phyloP scores from a whole-genome alignment of 2,888 invertebrate genomes.

The Leptinotarsa juncta region DNA sequence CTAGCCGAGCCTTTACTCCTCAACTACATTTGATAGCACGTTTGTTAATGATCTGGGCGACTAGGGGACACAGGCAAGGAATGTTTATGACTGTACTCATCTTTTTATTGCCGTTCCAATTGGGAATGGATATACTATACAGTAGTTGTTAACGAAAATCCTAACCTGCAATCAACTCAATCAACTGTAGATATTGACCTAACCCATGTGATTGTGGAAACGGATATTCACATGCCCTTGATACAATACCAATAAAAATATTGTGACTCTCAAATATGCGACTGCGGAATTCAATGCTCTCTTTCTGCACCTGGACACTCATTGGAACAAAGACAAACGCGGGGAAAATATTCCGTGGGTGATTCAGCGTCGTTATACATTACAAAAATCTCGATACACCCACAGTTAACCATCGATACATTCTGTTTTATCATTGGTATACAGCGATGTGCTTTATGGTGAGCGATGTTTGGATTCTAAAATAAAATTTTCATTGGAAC shows the following conservation, averaged over 20 bases:
- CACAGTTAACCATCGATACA: conserved; percentile 5
- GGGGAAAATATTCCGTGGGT: neutral
- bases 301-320: conserved; percentile 15
- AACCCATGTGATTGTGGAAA: neutral
- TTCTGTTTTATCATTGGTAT: conserved; percentile 4
- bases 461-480: no score
- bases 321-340: conserved; percentile 8
- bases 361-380: conserved; percentile 12
- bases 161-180: no score
- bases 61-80: no score
- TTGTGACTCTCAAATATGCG: neutral
- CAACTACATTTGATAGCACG: no score
- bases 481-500: no score
- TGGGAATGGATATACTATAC: no score
- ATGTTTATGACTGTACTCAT: no score
- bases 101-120: no score
- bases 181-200: neutral
- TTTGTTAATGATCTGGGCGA: no score
- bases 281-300: neutral
- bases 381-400: conserved; percentile 3
- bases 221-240: conserved; percentile 11
- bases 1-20: no score
- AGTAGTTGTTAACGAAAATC: no score
- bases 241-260: neutral
- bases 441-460: neutral